Base-by-base conservation (phyloP, 2,113 vertebrate genomes). In the Phaethornis superciliosus region DNA sequence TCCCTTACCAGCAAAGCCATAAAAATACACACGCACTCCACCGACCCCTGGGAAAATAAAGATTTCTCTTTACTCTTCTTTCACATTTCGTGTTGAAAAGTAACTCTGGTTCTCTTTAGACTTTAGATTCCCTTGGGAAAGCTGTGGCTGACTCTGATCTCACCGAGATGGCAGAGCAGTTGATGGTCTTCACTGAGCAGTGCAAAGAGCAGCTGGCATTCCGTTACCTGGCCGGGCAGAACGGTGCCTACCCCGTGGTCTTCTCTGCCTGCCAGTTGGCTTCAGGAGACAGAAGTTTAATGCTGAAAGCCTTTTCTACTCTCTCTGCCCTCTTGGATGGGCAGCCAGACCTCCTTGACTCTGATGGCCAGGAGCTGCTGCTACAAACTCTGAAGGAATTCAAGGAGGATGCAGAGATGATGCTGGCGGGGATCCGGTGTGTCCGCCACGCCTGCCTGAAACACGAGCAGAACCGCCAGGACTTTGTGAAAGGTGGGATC, bases 391-490 rank as follows among this genome's bases (percentile, higher is more conserved):
- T 99, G 28, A 88, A 87, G 16, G 95, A 87, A 58, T 80, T 95
- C 2, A 32, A 47, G 1, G 81, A 91, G 1, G 95, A 98, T 5
- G 91, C 97, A 0, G 93, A 94, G 1, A 24, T 99, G 93, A 96
- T 80, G 4, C 81, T 97, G 23, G 92, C 95, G 0, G 98, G 91
- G 13, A 52, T 99, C 7, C 97, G 98, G 2, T 93, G 98, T 1
- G 54, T 99, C 4, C 97, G 98, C 2, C 97, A 98, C 4, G 98
- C 97, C 90, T 99, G 98, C 81, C 95, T 99, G 92, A 99, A 99
- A 33, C 99, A 99, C 2, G 99, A 99, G 97, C 98, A 97, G 92
- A 99, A 99, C 87, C 93, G 99, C 12, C 99, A 99, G 97, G 97
- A 93, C 95, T 95, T 99, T 44, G 98, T 99, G 15, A 98, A 98